These are phyloP conservation scores for Mimachlamys varia DNA, from an alignment of 2,888 invertebrate species.

Conservation along the genomic window DNA sequence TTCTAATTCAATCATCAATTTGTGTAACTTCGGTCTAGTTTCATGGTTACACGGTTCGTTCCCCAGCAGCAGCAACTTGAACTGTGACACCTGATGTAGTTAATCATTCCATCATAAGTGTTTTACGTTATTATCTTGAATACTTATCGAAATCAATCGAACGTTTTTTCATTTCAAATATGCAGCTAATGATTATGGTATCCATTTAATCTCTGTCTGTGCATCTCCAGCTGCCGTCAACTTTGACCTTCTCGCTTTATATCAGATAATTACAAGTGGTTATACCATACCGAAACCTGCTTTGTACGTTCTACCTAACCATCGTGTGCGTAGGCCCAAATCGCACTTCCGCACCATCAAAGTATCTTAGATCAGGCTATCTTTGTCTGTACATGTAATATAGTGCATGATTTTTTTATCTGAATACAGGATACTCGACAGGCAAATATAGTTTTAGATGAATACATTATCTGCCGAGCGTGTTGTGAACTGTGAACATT, in stretches of 20 bases:
- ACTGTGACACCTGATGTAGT: neutral
- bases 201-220: neutral
- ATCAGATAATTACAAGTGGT: slow-evolving; percentile 5
- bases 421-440: neutral
- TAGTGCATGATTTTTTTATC: neutral
- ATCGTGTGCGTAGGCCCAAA: neutral
- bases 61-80: neutral
- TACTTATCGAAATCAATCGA: neutral
- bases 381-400: neutral
- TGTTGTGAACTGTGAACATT: neutral
- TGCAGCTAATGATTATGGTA: slow-evolving; percentile 12
- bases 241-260: neutral
- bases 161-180: neutral
- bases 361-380: neutral
- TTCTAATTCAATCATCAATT: neutral
- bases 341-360: neutral
- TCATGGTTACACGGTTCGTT: neutral
- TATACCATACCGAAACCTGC: neutral
- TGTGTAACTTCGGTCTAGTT: neutral
- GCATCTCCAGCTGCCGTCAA: slow-evolving; percentile 15
- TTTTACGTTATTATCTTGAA: neutral
- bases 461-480: neutral
- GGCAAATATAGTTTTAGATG: neutral
- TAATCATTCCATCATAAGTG: neutral
- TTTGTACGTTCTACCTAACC: neutral